These are phyloP conservation scores for Rhinichthys osculus DNA, from an alignment of 2,797 vertebrate species.

Conservation along the genomic window DNA sequence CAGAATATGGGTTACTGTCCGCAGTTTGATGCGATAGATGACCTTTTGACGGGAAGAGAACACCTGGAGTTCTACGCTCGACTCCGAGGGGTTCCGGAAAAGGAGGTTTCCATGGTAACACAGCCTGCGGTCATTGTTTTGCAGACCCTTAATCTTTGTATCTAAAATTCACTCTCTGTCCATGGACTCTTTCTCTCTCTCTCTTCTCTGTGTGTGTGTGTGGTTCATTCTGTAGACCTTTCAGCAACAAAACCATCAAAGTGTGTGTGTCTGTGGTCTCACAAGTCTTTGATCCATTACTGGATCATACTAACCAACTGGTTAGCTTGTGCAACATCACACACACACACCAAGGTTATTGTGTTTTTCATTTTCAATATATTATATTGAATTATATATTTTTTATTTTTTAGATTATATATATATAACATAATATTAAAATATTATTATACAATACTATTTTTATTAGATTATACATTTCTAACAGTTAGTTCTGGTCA, in stretches of 20 bases:
- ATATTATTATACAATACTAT: neutral
- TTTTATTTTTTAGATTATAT: neutral
- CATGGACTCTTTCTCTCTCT: neutral
- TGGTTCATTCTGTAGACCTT: neutral
- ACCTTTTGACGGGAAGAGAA: constrained; percentile 93
- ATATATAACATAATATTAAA: neutral
- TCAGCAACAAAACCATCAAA: neutral
- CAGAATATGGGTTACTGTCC: constrained; percentile 98
- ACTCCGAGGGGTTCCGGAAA: constrained; percentile 91
- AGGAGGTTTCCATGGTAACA: constrained; percentile 92
- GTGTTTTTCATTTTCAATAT: constrained; percentile 1
- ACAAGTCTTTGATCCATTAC: constrained; percentile 34
- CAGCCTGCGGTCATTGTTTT: neutral
- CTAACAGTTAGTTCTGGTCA: neutral
- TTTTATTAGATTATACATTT: neutral
- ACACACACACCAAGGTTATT: neutral
- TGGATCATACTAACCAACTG: neutral
- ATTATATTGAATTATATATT: neutral
- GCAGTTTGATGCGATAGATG: constrained; percentile 94
- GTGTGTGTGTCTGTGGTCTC: constrained; percentile 7
- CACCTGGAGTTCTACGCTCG: constrained; percentile 96
- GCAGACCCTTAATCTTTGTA: neutral
- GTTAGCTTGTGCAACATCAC: constrained; percentile 24
- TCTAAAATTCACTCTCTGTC: constrained; percentile 19
- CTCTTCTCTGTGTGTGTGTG: neutral